Evolutionary conservation across 2,797 vertebrate genomes (phyloP), one percentile per base, ranked within the genome.

Genomic region (Poeciliopsis infans): DNA sequence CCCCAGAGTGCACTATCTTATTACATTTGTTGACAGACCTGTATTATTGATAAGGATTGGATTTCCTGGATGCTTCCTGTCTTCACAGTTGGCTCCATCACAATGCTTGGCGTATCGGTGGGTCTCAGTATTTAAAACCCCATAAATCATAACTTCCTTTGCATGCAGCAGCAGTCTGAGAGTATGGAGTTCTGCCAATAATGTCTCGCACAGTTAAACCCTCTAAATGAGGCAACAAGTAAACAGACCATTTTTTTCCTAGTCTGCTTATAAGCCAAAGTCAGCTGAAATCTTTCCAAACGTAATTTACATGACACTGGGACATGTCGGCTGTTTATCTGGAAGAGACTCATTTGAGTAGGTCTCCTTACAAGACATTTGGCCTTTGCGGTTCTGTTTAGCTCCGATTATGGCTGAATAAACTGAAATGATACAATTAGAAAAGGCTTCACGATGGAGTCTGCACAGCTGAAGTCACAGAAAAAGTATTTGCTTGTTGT

Each of bases 381-480:
- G 86, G 84, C 82, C 83, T 87, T 87, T 87, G 83, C 83, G 6
- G 64, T 82, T 91, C 71, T 77, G 83, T 87, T 92, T 78, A 83
- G 61, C 57, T 47, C 16, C 57, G 83, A 88, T 85, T 85, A 90
- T 80, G 79, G 85, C 86, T 25, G 81, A 85, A 77, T 87, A 73
- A 89, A 91, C 87, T 86, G 85, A 89, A 89, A 87, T 76, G 75
- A 91, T 88, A 83, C 76, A 88, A 94, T 94, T 93, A 82, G 82
- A 86, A 86, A 77, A 57, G 83, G 79, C 75, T 78, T 78, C 68
- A 91, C 88, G 86, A 90, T 90, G 78, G 86, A 92, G 87, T 91
- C 93, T 94, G 88, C 78, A 77, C 85, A 85, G 75, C 73, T 82
- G 81, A 94, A 93, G 93, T 93, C 91, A 72, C 77, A 82, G 75